phyloP scores from a whole-genome alignment of 2,113 vertebrate species.

The Ia io region DNA sequence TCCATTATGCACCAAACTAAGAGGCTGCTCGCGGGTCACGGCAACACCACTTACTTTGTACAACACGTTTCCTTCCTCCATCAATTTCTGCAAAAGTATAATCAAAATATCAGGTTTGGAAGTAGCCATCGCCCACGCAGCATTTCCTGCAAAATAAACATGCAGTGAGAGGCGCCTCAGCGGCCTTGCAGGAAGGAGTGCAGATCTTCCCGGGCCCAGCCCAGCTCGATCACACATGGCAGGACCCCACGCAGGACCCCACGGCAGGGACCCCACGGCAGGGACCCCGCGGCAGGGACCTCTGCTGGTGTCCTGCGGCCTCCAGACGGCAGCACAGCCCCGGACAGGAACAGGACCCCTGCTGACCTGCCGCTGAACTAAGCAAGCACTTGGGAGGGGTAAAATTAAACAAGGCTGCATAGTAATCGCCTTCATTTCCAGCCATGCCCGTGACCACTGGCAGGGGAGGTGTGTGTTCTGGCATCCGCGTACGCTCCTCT shows the following conservation, averaged over 20 bases:
- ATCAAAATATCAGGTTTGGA: constrained; percentile 99
- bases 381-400: not conserved
- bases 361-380: not conserved
- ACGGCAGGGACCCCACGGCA: too few species aligned
- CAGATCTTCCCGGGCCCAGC: not conserved
- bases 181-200: not conserved
- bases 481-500: not conserved
- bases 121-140: constrained; percentile 99
- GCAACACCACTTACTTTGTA: constrained; percentile 90
- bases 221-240: not conserved
- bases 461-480: fast-evolving
- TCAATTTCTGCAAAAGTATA: constrained; percentile 98
- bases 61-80: constrained; percentile 97
- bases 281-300: too few species aligned
- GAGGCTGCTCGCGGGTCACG: not conserved
- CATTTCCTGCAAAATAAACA: constrained; percentile 90
- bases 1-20: not conserved
- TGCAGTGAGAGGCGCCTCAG: constrained; percentile 38
- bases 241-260: not conserved
- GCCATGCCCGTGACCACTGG: fast-evolving
- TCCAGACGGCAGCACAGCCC: fast-evolving
- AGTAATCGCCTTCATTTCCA: too few species aligned
- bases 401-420: not conserved
- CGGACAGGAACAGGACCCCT: too few species aligned
- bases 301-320: not conserved